A percentile compares a stretch with the other conserved stretches of the same genome.
Conservation (phyloP, 2,113 vertebrate genomes). For the Pomatorhinus ruficollis region DNA sequence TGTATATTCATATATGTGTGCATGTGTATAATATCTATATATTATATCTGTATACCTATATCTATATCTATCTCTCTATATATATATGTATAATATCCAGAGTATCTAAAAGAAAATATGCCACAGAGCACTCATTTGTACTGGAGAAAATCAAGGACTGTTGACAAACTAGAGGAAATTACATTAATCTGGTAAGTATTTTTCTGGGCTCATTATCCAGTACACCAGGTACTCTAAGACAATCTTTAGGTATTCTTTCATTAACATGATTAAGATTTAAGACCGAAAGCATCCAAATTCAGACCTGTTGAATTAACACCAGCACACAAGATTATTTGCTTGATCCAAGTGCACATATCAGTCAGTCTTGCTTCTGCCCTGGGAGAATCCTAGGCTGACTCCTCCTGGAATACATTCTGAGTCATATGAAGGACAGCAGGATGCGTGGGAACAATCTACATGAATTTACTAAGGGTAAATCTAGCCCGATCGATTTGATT, state of each 20-base stretch:
- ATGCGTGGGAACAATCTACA: neutral
- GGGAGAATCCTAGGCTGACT: neutral
- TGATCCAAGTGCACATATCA: neutral
- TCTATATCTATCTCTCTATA: no score
- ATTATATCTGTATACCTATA: no score
- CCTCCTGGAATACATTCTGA: neutral
- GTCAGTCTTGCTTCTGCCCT: neutral
- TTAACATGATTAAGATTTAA: neutral
- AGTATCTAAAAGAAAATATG: neutral
- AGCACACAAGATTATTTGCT: neutral
- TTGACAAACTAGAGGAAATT: neutral
- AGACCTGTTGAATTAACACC: neutral
- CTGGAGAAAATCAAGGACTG: neutral
- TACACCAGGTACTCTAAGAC: neutral
- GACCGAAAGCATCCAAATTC: neutral
- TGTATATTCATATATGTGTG: fast-evolving
- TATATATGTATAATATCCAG: neutral
- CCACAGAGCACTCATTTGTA: neutral
- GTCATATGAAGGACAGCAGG: neutral
- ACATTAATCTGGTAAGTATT: neutral
- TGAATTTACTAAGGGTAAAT: neutral
- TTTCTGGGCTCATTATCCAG: neutral
- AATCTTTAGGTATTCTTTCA: neutral
- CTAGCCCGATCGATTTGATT: neutral
- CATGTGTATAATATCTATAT: no score